Base-by-base conservation (phyloP, 1,140 invertebrate genomes). In the Spodoptera frugiperda region DNA sequence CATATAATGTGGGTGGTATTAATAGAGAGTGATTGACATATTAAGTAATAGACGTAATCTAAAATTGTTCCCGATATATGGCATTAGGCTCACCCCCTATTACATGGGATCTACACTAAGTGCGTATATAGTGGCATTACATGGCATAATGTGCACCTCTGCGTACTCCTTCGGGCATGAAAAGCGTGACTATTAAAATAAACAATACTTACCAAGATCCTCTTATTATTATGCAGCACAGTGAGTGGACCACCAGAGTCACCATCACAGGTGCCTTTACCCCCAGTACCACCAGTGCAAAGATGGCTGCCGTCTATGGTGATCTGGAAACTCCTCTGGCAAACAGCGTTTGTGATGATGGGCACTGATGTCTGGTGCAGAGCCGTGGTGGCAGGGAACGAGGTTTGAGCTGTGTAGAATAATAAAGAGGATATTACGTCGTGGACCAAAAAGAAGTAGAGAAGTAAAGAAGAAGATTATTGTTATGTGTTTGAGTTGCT, bases 161-260 rank as follows among this genome's bases (percentile, higher is more conserved):
- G n/a, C n/a, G n/a, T n/a, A n/a, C n/a, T n/a, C n/a, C n/a, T n/a
- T n/a, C n/a, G n/a, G n/a, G n/a, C n/a, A n/a, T n/a, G n/a, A n/a
- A n/a, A n/a, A n/a, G n/a, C n/a, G n/a, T n/a, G n/a, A n/a, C n/a
- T n/a, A n/a, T n/a, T n/a, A n/a, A n/a, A n/a, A n/a, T n/a, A n/a
- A n/a, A 10, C 17, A 44, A n/a, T 49, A 72, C 84, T 84, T 76
- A 93, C 90, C 86, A 91, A 80, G 59, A 76, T 89, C 30, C 82
- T 82, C 25, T 54, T 73, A 78, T 87, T 89, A 39, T 91, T 88
- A 59, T 78, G 71, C 1, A 83, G 15, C 8, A 85, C 70, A 10
- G 85, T 84, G 21, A 92, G 25, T 0, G 90, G 90, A 5, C 90
- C 89, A 0, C 90, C 90, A 0, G 88, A 90, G 39, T 92, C 90